Conservation (phyloP, 1,140 invertebrate genomes). For the Rhyacophila brunnea region DNA sequence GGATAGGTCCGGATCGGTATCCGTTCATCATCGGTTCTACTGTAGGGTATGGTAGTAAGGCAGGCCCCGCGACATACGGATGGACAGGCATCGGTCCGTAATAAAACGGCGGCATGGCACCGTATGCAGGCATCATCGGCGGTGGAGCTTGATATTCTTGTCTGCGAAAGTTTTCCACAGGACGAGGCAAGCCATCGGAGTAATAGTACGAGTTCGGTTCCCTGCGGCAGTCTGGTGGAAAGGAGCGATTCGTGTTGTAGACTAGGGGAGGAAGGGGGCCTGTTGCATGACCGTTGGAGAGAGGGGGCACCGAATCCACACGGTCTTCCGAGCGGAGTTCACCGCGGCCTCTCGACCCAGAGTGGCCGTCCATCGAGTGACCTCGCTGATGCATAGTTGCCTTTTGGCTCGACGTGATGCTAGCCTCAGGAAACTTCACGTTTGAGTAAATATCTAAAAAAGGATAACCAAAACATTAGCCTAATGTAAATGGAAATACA, state of each 20-base stretch:
- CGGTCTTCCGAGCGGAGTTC: background rate
- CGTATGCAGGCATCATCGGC: too few relatives aligned
- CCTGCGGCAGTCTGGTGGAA: background rate
- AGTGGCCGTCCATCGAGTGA: constrained; percentile 13
- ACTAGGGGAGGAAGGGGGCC: background rate
- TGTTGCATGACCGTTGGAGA: background rate
- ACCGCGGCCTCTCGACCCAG: background rate
- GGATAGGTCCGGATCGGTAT: constrained; percentile 40
- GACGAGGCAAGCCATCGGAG: too few relatives aligned
- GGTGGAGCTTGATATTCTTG: too few relatives aligned
- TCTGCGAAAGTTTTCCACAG: too few relatives aligned
- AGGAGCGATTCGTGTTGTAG: background rate
- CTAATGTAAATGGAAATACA: too few relatives aligned
- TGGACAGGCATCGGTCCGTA: constrained; percentile 46
- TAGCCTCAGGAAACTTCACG: constrained; percentile 21
- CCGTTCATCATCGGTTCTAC: constrained; percentile 48
- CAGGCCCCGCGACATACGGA: constrained; percentile 50
- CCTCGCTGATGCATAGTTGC: background rate
- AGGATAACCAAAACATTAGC: constrained; percentile 8
- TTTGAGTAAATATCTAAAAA: constrained; percentile 34
- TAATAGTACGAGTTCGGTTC: background rate
- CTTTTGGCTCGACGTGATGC: background rate
- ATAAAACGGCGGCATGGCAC: constrained; percentile 39
- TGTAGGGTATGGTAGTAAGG: constrained; percentile 42
- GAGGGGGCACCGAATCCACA: background rate